Evolutionary conservation across 2,113 vertebrate species (phyloP), one percentile per base, ranked within the genome.

Genomic region (Petrocephalus zakoni): DNA sequence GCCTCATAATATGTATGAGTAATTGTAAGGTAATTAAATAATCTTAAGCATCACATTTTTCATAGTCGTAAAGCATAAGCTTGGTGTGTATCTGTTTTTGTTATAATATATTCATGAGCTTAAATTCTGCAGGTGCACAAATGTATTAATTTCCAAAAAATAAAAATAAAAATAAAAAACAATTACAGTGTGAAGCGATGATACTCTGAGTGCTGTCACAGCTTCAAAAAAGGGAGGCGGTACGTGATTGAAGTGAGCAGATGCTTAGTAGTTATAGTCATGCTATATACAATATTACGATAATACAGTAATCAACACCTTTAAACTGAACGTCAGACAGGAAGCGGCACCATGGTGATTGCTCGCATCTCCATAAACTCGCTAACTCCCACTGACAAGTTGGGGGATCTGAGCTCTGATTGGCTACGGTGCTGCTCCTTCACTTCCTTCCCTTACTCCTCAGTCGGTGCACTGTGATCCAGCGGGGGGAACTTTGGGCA

Each of bases 401-500:
- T 87, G 56, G 51, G 34, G 1, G 49, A 51, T 49, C 51, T 29
- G 42, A 56, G 21, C 81, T 47, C 10, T 81, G 85, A 89, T 58
- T 53, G 58, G 21, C 37, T 5, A 9, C 11, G 17, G 17, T 11
- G 25, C 29, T 11, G 29, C 61, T 52, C 72, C 61, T 82, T 53
- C 61, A 51, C 46, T 25, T 78, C 72, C 72, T 42, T 19, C 25
- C 72, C 72, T 78, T 42, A 42, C 72, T 78, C 72, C 72, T 42
- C 72, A 78, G 72, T 34, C 55, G 34, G 46, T 17, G 22, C 10
- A 49, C 87, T 37, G 90, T 88, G 89, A 91, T 83, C 72, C 85
- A 88, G 92, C 92, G 86, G 88, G 90, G 90, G 93, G 94, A 96
- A 94, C 94, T 95, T 94, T 94, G 93, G 94, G 94, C 93, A 95